Conservation (phyloP, 2,113 vertebrate species). For the Phrynocephalus versicolor region DNA sequence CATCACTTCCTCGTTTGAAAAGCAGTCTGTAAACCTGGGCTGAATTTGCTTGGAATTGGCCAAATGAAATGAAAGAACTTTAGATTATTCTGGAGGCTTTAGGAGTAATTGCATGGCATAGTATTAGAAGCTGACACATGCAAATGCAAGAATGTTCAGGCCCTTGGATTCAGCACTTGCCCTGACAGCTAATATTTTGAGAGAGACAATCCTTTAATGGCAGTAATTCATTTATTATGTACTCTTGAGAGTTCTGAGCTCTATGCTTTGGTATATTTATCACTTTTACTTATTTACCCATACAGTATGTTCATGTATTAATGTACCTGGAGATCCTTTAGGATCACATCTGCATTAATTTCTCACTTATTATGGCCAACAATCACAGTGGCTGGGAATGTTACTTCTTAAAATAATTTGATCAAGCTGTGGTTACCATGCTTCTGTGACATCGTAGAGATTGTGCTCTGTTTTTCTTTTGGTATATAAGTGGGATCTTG, state of each 20-base stretch:
- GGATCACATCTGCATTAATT: too few species aligned
- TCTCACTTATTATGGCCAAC: too few species aligned
- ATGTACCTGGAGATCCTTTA: too few species aligned
- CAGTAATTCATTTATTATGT: neutral
- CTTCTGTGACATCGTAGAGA: too few species aligned
- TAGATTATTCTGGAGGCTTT: neutral
- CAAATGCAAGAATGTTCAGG: neutral
- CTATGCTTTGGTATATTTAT: neutral
- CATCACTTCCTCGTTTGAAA: neutral
- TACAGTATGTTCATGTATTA: neutral
- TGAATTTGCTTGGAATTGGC: constrained; percentile 1
- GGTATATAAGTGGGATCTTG: too few species aligned
- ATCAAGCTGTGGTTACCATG: too few species aligned
- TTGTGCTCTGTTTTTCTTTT: too few species aligned
- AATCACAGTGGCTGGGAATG: too few species aligned
- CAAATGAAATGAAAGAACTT: neutral
- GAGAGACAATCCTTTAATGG: constrained; percentile 3
- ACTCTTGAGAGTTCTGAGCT: neutral
- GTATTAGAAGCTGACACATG: neutral
- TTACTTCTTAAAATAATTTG: too few species aligned
- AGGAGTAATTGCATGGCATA: accelerated
- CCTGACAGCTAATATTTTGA: neutral
- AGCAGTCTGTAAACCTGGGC: neutral
- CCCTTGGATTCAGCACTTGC: constrained; percentile 1
- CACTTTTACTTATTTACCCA: neutral